Percentiles rank a stretch among this genome's conserved stretches.
These are phyloP conservation scores for Argopecten irradians DNA, from an alignment of 1,140 invertebrate genomes.

Conservation along the genomic window DNA sequence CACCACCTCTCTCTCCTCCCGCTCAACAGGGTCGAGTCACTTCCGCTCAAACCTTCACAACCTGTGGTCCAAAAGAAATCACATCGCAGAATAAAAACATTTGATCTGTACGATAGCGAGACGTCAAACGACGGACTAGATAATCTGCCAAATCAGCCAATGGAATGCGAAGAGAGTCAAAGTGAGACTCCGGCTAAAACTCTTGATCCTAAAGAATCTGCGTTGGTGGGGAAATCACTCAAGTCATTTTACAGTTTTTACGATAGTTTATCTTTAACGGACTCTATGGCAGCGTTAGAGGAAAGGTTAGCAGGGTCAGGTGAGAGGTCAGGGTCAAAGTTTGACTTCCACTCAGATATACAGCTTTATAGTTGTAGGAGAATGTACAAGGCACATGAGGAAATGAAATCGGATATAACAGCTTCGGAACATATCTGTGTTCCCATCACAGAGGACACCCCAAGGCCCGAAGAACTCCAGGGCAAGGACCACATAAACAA, in stretches of 20 bases:
- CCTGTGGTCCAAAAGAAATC: conserved; percentile 42
- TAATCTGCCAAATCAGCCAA: conserved; percentile 31
- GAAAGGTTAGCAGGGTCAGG: not conserved
- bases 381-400: not conserved
- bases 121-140: conserved; percentile 45
- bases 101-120: conserved; percentile 60
- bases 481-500: not conserved
- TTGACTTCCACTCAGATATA: not conserved
- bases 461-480: not conserved
- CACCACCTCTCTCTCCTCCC: conserved; percentile 59
- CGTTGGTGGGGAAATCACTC: conserved; percentile 34
- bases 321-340: not conserved
- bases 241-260: conserved; percentile 56
- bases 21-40: conserved; percentile 29
- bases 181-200: conserved; percentile 8
- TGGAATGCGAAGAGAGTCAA: not conserved
- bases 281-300: conserved; percentile 28
- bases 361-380: not conserved
- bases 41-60: not conserved
- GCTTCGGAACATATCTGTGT: not conserved
- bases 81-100: conserved; percentile 44
- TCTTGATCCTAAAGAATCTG: not conserved
- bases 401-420: not conserved
- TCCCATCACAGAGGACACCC: not conserved
- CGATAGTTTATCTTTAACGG: conserved; percentile 52